Percentiles rank a stretch among this genome's conserved stretches.
phyloP scores from a whole-genome alignment of 2,797 vertebrate species.

The Gambelia wislizenii region DNA sequence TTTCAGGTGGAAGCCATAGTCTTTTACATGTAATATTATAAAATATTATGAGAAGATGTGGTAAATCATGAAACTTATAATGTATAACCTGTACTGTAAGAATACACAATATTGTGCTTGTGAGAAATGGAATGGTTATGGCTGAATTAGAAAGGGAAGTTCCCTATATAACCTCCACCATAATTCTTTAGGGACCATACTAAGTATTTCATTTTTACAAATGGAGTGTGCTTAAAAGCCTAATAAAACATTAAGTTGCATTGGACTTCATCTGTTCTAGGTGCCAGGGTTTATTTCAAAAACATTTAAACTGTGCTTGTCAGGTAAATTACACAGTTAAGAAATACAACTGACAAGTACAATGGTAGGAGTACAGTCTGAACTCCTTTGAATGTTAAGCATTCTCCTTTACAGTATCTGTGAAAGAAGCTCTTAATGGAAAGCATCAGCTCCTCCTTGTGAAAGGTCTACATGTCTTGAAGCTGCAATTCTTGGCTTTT shows the following conservation, averaged over 20 bases:
- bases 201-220: slow-evolving; percentile 62
- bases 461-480: slow-evolving; percentile 7
- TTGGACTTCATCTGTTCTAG: slow-evolving; percentile 48
- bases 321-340: slow-evolving; percentile 66
- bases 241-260: slow-evolving; percentile 57
- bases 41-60: too few species aligned
- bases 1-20: too few species aligned
- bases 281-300: slow-evolving; percentile 66
- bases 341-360: slow-evolving; percentile 58
- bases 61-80: too few species aligned
- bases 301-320: slow-evolving; percentile 62
- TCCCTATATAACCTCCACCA: background rate
- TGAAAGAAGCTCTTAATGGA: slow-evolving; percentile 43
- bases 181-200: slow-evolving; percentile 52
- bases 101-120: slow-evolving; percentile 23
- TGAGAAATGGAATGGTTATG: slow-evolving; percentile 60
- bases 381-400: slow-evolving; percentile 66
- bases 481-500: background rate
- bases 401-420: background rate
- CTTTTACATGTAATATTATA: too few species aligned
- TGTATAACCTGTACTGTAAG: background rate
- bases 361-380: slow-evolving; percentile 42
- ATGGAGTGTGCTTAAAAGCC: slow-evolving; percentile 60
- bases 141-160: slow-evolving; percentile 42
- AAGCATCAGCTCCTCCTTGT: slow-evolving; percentile 32